These are phyloP conservation scores for Saccostrea cuccullata DNA, from an alignment of 1,140 invertebrate genomes.

Conservation along the genomic window DNA sequence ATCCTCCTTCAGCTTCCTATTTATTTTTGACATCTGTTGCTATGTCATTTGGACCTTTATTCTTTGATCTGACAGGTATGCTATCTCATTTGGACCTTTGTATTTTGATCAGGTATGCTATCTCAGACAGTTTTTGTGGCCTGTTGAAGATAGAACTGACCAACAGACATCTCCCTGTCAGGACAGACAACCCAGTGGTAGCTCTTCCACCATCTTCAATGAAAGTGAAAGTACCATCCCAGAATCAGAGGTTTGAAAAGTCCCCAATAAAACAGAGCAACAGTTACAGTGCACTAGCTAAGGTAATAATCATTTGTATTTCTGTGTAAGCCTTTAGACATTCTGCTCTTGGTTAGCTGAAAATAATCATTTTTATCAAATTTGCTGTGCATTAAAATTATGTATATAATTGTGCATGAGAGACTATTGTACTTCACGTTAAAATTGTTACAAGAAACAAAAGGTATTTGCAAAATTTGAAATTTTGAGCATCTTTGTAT, in stretches of 20 bases:
- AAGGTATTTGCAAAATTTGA: too few relatives aligned
- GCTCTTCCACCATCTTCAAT: conserved; percentile 53
- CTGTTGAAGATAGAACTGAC: conserved; percentile 58
- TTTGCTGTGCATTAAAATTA: too few relatives aligned
- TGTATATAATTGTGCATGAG: too few relatives aligned
- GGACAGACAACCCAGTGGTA: conserved; percentile 26
- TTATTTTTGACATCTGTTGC: too few relatives aligned
- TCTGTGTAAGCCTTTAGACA: neutral
- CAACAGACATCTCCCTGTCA: conserved; percentile 57
- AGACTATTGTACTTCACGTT: too few relatives aligned
- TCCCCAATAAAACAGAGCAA: neutral
- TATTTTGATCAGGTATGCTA: conserved; percentile 56
- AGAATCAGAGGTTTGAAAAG: neutral
- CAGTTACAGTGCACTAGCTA: conserved; percentile 14
- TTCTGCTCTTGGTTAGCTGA: neutral
- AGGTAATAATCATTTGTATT: neutral
- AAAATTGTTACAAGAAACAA: too few relatives aligned
- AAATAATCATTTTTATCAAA: neutral
- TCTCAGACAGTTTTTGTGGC: conserved; percentile 59
- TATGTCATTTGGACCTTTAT: too few relatives aligned
- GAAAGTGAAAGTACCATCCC: conserved; percentile 2
- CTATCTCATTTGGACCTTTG: neutral
- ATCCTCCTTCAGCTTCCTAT: neutral
- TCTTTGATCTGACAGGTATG: too few relatives aligned
- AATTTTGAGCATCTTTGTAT: too few relatives aligned